Conservation (phyloP, 1,140 invertebrate species). For the Zophobas atratus region DNA sequence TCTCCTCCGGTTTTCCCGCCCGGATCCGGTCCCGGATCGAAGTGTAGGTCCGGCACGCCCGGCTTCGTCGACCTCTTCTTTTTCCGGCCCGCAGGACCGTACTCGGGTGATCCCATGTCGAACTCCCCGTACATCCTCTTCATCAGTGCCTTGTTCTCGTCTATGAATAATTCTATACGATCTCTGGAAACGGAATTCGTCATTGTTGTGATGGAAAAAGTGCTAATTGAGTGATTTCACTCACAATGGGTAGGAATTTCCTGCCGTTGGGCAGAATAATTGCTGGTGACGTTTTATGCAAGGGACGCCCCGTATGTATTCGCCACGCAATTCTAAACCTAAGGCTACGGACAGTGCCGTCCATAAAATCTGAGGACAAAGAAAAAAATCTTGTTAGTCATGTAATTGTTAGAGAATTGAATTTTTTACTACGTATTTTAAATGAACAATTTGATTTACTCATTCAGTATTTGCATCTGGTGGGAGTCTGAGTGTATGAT, state of each 20-base stretch:
- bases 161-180: constrained; percentile 91
- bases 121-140: constrained; percentile 94
- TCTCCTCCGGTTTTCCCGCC: constrained; percentile 53
- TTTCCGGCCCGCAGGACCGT: constrained; percentile 66
- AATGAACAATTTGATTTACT: too few species aligned
- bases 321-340: constrained; percentile 87
- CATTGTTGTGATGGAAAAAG: neutral
- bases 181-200: constrained; percentile 77
- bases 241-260: constrained; percentile 92
- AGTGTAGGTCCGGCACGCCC: constrained; percentile 69
- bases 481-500: too few species aligned
- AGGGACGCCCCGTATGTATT: constrained; percentile 87
- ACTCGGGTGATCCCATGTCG: constrained; percentile 74
- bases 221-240: constrained; percentile 65
- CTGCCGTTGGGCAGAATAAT: constrained; percentile 91
- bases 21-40: constrained; percentile 65
- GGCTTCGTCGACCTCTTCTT: constrained; percentile 71
- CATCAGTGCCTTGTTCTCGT: constrained; percentile 94
- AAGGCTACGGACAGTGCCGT: constrained; percentile 88
- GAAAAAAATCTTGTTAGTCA: neutral
- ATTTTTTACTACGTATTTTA: too few species aligned
- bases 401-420: too few species aligned
- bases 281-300: constrained; percentile 92
- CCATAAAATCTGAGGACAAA: constrained; percentile 85
- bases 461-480: too few species aligned